Evolutionary conservation across 1,140 invertebrate genomes (phyloP).

Genomic region (Pachypsylla venusta): DNA sequence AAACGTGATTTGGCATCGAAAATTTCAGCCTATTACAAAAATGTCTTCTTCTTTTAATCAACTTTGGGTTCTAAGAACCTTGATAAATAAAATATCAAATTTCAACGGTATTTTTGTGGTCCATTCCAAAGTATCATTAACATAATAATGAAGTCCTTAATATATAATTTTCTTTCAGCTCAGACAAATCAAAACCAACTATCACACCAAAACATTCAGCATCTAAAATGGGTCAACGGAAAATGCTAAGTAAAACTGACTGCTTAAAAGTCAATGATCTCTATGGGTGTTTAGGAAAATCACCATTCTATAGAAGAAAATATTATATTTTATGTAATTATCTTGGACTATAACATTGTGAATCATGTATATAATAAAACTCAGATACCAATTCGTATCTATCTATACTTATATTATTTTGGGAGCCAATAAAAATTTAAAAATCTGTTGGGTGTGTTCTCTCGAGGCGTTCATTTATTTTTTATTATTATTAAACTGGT

Average conservation of each 20-base stretch:
- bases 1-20: no score
- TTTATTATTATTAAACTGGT: background rate
- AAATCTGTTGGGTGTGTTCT: constrained; percentile 10
- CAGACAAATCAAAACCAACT: constrained; percentile 38
- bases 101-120: no score
- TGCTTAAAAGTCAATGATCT: constrained; percentile 54
- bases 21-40: no score
- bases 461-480: background rate
- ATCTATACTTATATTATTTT: no score
- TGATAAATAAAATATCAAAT: no score
- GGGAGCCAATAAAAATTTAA: constrained; percentile 7
- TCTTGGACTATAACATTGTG: constrained; percentile 36
- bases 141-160: no score
- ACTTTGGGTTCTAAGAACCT: no score
- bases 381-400: background rate
- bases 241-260: constrained; percentile 44
- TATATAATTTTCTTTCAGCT: constrained; percentile 33
- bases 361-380: background rate
- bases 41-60: no score
- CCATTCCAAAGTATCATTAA: no score
- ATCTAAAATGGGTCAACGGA: constrained; percentile 40
- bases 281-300: constrained; percentile 44
- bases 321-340: constrained; percentile 44
- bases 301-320: constrained; percentile 35
- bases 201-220: constrained; percentile 40